Percentiles rank a stretch among this genome's conserved stretches.
Evolutionary conservation across 2,113 vertebrate genomes (phyloP).

Genomic region (Callocephalon fimbriatum): DNA sequence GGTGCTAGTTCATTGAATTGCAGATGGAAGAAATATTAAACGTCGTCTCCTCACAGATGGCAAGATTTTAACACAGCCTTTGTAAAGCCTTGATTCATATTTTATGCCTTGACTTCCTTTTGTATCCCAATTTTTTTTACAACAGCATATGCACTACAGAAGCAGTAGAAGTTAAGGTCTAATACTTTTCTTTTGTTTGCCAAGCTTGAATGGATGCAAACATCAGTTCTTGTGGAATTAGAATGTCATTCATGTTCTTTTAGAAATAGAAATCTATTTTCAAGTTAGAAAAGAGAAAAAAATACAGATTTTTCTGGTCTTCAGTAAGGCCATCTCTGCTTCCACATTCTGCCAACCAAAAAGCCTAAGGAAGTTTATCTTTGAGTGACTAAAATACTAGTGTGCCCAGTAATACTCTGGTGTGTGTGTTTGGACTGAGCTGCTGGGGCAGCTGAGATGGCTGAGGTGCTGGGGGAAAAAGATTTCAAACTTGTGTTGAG

Average conservation of each 20-base stretch:
- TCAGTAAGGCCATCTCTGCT: background rate
- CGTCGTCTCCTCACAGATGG: background rate
- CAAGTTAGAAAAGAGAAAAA: background rate
- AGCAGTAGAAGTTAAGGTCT: background rate
- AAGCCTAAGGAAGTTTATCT: background rate
- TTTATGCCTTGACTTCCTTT: background rate
- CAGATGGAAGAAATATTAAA: conserved; percentile 44
- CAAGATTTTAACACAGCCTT: conserved; percentile 2
- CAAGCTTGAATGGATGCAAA: background rate
- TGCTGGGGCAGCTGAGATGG: background rate
- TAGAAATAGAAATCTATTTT: background rate
- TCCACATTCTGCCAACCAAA: background rate
- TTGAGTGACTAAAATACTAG: background rate
- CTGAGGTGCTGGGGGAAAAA: background rate
- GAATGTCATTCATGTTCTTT: background rate
- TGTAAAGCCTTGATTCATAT: background rate
- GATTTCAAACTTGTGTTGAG: background rate
- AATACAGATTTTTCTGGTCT: background rate
- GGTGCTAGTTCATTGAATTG: background rate
- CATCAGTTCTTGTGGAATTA: background rate
- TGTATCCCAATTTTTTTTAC: background rate
- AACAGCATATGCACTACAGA: background rate
- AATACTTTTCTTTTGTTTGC: background rate
- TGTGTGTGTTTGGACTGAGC: background rate
- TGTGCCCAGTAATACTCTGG: background rate